phyloP scores from a whole-genome alignment of 2,888 invertebrate genomes.

The Tenthredo distinguenda region DNA sequence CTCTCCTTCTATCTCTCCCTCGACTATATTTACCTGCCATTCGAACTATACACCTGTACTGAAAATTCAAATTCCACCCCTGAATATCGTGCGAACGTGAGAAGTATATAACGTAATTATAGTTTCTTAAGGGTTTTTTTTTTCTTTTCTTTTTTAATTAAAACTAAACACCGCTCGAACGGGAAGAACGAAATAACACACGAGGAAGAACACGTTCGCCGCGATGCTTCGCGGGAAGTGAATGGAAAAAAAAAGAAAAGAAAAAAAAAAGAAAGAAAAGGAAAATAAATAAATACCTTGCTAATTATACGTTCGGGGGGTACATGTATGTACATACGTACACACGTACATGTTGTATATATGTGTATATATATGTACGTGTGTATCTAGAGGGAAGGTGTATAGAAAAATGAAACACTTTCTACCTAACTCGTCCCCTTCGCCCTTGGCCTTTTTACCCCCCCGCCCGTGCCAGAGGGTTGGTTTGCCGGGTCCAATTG shows the following conservation, averaged over 20 bases:
- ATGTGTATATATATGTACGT: neutral
- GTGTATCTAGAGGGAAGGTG: neutral
- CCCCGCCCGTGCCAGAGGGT: neutral
- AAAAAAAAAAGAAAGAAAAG: neutral
- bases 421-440: neutral
- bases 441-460: neutral
- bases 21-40: neutral
- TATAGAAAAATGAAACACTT: conserved; percentile 42
- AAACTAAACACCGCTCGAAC: neutral
- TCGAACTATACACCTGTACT: neutral
- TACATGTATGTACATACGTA: neutral
- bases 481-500: conserved; percentile 34
- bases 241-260: neutral
- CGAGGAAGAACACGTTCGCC: neutral
- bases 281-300: neutral
- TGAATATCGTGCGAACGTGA: conserved; percentile 1
- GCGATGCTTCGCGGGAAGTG: neutral
- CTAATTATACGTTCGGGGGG: neutral
- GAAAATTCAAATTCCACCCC: neutral
- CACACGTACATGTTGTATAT: neutral
- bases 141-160: neutral
- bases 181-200: neutral
- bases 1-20: neutral
- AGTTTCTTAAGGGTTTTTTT: neutral
- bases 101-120: neutral